These are phyloP conservation scores for Ovis aries DNA, from an alignment of 2,113 vertebrate species.

Conservation along the genomic window DNA sequence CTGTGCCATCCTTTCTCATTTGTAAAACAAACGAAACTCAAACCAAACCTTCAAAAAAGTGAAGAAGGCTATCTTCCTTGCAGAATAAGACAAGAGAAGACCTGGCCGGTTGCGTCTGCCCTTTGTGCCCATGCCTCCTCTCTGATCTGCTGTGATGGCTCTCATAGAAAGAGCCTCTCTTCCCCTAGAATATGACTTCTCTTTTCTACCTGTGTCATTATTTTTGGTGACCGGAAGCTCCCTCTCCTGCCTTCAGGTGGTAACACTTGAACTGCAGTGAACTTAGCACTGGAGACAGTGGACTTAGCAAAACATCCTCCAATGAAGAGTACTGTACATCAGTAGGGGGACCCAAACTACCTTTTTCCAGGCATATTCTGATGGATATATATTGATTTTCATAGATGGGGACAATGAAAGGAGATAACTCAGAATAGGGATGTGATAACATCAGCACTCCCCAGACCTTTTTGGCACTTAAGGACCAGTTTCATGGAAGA, in stretches of 20 bases:
- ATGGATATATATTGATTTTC: neutral
- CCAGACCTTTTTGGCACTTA: neutral
- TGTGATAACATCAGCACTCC: neutral
- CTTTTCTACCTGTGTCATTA: neutral
- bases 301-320: neutral
- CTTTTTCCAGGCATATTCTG: neutral
- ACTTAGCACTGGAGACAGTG: neutral
- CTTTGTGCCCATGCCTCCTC: constrained; percentile 36
- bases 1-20: constrained; percentile 68
- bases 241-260: neutral
- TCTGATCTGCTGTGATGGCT: constrained; percentile 51
- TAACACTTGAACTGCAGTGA: neutral
- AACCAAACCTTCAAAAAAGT: constrained; percentile 70
- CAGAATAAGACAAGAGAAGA: constrained; percentile 63
- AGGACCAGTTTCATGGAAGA: neutral
- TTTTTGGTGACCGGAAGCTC: neutral
- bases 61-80: constrained; percentile 59
- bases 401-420: neutral
- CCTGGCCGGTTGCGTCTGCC: constrained; percentile 1
- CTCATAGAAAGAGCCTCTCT: neutral
- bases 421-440: neutral
- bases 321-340: neutral
- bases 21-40: constrained; percentile 66
- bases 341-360: neutral
- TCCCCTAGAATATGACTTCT: constrained; percentile 27